Percentiles rank a stretch among this genome's conserved stretches.
phyloP scores from a whole-genome alignment of 2,797 vertebrate species.

The Channallabes apus region DNA sequence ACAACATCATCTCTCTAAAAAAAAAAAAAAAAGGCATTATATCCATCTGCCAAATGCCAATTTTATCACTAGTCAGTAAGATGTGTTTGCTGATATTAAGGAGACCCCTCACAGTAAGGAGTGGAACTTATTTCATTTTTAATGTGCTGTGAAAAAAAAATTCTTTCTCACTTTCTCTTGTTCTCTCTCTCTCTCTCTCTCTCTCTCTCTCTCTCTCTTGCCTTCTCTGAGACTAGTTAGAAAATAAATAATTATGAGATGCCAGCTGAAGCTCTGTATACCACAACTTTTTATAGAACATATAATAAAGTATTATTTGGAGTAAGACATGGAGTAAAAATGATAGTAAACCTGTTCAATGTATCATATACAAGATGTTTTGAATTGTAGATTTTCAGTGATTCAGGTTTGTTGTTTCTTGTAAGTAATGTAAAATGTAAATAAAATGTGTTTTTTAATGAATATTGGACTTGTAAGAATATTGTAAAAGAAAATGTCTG shows the following conservation, averaged over 20 bases:
- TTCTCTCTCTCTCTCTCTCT: neutral
- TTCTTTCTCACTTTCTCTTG: neutral
- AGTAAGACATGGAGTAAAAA: conserved; percentile 63
- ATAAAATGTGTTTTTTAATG: conserved; percentile 75
- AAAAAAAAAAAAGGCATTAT: conserved; percentile 32
- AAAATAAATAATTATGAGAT: conserved; percentile 52
- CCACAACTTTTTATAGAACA: conserved; percentile 63
- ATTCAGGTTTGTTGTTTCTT: conserved; percentile 72
- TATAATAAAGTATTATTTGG: conserved; percentile 59
- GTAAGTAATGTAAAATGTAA: conserved; percentile 91
- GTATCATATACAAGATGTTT: conserved; percentile 72
- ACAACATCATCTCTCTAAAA: conserved; percentile 85
- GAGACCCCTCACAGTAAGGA: conserved; percentile 57
- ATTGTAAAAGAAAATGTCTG: neutral
- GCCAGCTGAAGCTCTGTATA: conserved; percentile 64
- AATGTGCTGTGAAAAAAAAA: conserved; percentile 75
- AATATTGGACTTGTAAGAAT: conserved; percentile 62
- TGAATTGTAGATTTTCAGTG: conserved; percentile 71
- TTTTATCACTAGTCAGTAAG: conserved; percentile 61
- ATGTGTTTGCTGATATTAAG: conserved; percentile 20
- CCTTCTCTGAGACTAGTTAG: conserved; percentile 56
- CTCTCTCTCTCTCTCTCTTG: neutral
- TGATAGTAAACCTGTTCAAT: conserved; percentile 70
- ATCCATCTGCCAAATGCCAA: conserved; percentile 70
- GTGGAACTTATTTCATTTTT: conserved; percentile 70